Conservation (phyloP, 2,888 invertebrate genomes). For the Limnephilus marmoratus region DNA sequence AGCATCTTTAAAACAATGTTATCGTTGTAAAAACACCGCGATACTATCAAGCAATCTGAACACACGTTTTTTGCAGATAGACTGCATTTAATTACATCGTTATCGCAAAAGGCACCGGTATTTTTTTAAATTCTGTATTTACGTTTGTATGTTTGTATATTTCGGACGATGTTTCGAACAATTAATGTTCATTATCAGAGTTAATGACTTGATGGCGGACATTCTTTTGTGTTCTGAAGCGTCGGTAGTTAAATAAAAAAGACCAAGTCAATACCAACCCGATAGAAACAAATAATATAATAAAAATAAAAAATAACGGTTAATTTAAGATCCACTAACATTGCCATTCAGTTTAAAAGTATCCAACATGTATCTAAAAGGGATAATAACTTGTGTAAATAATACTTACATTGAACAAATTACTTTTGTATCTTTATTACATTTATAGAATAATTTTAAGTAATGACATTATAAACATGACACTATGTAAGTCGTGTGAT, state of each 20-base stretch:
- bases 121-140: neutral
- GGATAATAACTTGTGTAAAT: conserved; percentile 21
- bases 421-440: conserved; percentile 39
- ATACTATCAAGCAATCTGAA: neutral
- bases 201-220: neutral
- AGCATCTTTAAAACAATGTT: neutral
- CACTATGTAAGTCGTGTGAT: conserved; percentile 28
- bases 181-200: neutral
- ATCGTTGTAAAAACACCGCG: neutral
- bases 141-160: neutral
- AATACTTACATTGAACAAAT: conserved; percentile 19
- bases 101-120: neutral
- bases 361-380: neutral
- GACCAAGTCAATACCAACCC: neutral
- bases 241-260: neutral
- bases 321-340: neutral
- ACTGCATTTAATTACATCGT: neutral
- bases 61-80: neutral
- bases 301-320: neutral
- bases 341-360: conserved; percentile 5
- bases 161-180: neutral
- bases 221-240: neutral
- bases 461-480: conserved; percentile 38
- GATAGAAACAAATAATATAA: neutral
- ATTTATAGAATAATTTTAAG: conserved; percentile 41